Base-by-base conservation (phyloP, 1,140 invertebrate species). In the Elymnias hypermnestra region DNA sequence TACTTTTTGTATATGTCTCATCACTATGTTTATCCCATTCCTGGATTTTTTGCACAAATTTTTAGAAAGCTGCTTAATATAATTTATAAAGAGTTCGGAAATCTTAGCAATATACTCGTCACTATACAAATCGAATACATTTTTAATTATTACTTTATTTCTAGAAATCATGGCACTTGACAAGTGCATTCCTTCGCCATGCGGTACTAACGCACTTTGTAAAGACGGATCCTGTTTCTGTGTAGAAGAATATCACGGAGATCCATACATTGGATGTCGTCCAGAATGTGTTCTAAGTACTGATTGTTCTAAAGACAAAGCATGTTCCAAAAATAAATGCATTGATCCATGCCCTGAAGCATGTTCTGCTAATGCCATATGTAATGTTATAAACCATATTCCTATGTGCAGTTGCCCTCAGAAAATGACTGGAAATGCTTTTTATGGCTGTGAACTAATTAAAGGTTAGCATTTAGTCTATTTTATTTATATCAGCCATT, bases 251-350 rank as follows among this genome's bases (percentile, higher is more conserved):
- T 94, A 93, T 63, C 87, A 89, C 15, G 93, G 64, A 82, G 89
- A 65, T 88, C 85, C 85, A 3, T 88, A 87, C 46, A 60, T 83
- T 35, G 76, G 68, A 12, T 94, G 93, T 73, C 84, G 90, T 60
- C 90, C 91, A 9, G 91, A 92, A 76, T 94, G 92, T 73, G 82
- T 90, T 2, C 70, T 90, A 0, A 91, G 89, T 57, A 90, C 90
- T 0, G 93, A 94, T 56, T 94, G 93, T 75, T 76, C 91, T 12
- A 86, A 87, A 59, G 84, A 93, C 52, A 88, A 88, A 68, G 90
- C 92, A 5, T 94, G 93, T 65, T 79, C 89, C 1, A 87, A 84
- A 49, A 91, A 91, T 53, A 93, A 92, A 81, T 94, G 93, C 66
- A 53, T 83, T 2, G 89, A 93, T 70, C 92, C 92, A 46, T 94